These are phyloP conservation scores for Haliaeetus leucogaster DNA, from an alignment of 2,113 vertebrate species.

Conservation along the genomic window DNA sequence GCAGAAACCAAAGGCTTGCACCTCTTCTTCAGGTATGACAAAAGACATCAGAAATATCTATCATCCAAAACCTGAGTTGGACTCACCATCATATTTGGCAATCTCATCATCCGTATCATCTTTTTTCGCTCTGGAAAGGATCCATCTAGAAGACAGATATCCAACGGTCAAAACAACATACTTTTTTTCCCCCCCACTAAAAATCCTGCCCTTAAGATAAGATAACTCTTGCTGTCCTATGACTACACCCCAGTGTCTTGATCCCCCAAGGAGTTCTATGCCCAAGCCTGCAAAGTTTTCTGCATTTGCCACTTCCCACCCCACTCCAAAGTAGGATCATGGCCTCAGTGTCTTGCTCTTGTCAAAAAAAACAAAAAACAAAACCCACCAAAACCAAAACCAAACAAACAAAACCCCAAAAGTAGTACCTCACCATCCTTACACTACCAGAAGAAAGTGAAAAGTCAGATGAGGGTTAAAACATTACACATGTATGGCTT, in stretches of 20 bases:
- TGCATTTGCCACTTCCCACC: neutral
- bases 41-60: neutral
- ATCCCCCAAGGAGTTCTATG: neutral
- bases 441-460: neutral
- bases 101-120: conserved; percentile 95
- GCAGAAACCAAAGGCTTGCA: neutral
- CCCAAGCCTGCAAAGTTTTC: neutral
- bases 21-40: neutral
- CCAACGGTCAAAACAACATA: neutral
- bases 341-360: neutral
- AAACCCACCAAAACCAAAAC: too few relatives aligned
- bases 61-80: neutral
- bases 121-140: conserved; percentile 94
- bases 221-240: neutral
- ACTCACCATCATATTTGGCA: conserved; percentile 94
- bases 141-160: conserved; percentile 81
- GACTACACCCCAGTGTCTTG: neutral
- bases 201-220: neutral
- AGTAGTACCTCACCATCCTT: neutral
- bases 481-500: neutral
- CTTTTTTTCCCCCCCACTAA: neutral
- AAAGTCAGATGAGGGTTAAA: neutral
- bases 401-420: too few relatives aligned
- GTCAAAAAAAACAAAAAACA: neutral
- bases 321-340: neutral